A percentile compares a stretch with the other conserved stretches of the same genome.
phyloP scores from a whole-genome alignment of 2,888 invertebrate species.

The Steinernema scapterisci region DNA sequence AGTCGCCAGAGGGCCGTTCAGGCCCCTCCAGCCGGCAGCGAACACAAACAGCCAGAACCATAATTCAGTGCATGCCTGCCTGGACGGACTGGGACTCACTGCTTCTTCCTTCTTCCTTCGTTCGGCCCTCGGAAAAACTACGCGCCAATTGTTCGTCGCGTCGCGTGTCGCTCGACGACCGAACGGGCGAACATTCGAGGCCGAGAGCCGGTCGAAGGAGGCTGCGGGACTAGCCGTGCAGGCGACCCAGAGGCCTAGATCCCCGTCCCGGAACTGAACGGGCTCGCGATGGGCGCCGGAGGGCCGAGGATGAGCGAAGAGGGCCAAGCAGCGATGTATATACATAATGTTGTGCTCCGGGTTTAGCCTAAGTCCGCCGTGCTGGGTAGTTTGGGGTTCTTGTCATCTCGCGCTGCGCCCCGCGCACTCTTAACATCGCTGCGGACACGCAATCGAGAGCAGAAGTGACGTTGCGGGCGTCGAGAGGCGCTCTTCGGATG shows the following conservation, averaged over 20 bases:
- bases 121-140: slow-evolving; percentile 9
- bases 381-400: not conserved
- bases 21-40: not conserved
- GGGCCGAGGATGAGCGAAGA: not conserved
- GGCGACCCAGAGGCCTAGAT: too few species aligned
- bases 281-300: too few species aligned
- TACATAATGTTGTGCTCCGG: not conserved
- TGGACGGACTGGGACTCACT: slow-evolving; percentile 3
- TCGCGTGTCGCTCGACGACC: slow-evolving; percentile 20
- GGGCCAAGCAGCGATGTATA: not conserved
- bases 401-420: not conserved
- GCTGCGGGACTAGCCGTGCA: too few species aligned
- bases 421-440: slow-evolving; percentile 19
- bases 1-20: slow-evolving; percentile 10
- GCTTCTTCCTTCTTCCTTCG: not conserved
- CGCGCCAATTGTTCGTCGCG: slow-evolving; percentile 32
- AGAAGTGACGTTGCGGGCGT: slow-evolving; percentile 11
- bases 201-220: not conserved
- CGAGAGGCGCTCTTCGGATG: slow-evolving; percentile 12
- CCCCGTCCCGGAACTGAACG: too few species aligned
- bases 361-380: slow-evolving; percentile 9
- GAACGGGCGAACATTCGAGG: slow-evolving; percentile 11
- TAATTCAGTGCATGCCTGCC: slow-evolving; percentile 27
- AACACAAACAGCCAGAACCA: slow-evolving; percentile 25
- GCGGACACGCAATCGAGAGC: slow-evolving; percentile 27